phyloP scores from a whole-genome alignment of 2,797 vertebrate species.

The Naso thynnoides region DNA sequence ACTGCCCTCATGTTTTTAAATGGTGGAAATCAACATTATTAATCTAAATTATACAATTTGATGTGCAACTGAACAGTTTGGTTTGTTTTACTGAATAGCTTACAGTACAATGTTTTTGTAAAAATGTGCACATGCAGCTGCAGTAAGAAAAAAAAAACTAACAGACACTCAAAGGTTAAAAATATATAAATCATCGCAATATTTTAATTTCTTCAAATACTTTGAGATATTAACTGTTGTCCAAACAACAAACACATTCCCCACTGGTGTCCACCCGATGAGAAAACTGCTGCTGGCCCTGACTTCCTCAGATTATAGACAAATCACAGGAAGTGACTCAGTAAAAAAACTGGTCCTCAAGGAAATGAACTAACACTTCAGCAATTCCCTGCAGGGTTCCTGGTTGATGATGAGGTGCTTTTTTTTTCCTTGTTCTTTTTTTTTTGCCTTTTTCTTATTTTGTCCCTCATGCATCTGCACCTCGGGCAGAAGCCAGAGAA shows the following conservation, averaged over 20 bases:
- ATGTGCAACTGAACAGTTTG: too few species aligned
- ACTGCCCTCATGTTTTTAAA: too few species aligned
- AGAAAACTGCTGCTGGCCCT: neutral
- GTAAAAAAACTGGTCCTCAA: neutral
- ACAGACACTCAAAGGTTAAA: too few species aligned
- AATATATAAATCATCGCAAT: too few species aligned
- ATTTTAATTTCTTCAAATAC: too few species aligned
- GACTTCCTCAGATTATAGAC: neutral
- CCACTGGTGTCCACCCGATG: neutral
- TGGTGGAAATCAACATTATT: too few species aligned
- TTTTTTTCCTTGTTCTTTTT: too few species aligned
- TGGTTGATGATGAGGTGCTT: neutral
- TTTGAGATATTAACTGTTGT: neutral
- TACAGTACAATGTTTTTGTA: too few species aligned
- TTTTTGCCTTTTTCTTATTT: neutral
- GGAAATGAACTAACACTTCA: neutral
- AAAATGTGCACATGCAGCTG: too few species aligned
- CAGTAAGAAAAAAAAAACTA: too few species aligned
- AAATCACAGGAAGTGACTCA: neutral
- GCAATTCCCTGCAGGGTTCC: neutral
- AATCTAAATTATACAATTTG: too few species aligned
- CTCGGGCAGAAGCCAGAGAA: neutral
- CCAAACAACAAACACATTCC: neutral
- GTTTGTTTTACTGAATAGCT: too few species aligned
- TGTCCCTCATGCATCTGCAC: neutral